Evolutionary conservation across 1,140 invertebrate genomes (phyloP).

Genomic region (Acromyrmex heyeri): DNA sequence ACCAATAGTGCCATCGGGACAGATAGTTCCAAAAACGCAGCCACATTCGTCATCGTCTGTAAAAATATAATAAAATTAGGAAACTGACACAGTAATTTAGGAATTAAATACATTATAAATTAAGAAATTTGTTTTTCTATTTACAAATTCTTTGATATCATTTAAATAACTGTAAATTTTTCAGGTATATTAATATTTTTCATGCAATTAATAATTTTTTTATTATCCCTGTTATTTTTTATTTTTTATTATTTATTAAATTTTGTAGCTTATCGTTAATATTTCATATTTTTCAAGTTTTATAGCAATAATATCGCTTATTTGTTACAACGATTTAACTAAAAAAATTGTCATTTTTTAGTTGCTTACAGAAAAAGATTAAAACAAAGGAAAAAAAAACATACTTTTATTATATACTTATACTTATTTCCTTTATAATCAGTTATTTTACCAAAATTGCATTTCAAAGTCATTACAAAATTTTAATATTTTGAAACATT

Average conservation of each 20-base stretch:
- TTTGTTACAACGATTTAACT: too few species aligned
- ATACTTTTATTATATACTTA: too few species aligned
- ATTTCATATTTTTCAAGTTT: background rate
- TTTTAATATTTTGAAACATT: too few species aligned
- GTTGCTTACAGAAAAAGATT: too few species aligned
- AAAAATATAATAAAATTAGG: background rate
- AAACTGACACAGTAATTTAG: slow-evolving; percentile 1
- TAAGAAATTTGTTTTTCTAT: background rate
- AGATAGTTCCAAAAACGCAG: slow-evolving; percentile 79
- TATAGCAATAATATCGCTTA: background rate
- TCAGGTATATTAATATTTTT: background rate
- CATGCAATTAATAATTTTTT: background rate
- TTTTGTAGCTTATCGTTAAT: background rate
- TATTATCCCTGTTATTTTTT: background rate
- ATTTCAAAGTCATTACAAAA: too few species aligned
- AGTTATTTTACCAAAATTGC: too few species aligned
- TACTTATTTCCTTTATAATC: too few species aligned
- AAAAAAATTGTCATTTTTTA: too few species aligned
- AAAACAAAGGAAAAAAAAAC: too few species aligned
- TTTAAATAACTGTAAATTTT: background rate
- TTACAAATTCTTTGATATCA: background rate
- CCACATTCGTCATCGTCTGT: slow-evolving; percentile 35
- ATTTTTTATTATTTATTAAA: background rate
- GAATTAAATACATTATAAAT: slow-evolving; percentile 12
- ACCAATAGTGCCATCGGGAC: slow-evolving; percentile 85